Evolutionary conservation across 2,797 vertebrate genomes (phyloP), one percentile per base, ranked within the genome.

Genomic region (Lagocephalus sceleratus): DNA sequence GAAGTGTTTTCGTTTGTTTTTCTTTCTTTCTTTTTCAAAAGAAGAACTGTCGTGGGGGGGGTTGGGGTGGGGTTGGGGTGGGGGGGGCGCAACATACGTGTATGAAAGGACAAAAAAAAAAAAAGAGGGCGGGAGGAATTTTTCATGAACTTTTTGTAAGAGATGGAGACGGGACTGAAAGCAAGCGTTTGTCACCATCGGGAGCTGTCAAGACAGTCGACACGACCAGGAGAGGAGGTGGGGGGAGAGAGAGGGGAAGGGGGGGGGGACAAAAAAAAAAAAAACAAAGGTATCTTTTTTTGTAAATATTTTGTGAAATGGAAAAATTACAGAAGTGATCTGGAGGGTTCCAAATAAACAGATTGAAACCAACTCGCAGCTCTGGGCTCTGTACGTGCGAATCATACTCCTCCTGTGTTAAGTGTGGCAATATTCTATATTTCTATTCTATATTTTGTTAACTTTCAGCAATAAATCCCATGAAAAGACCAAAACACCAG

Each of bases 231-330:
- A 40, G 4, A 20, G 39, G 3, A 19, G 10, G 16, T 17, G 16
- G 11, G 38, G 38, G 16, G n/a, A n/a, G n/a, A n/a, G n/a, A n/a
- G n/a, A n/a, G n/a, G n/a, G n/a, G n/a, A n/a, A n/a, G n/a, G n/a
- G n/a, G n/a, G n/a, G n/a, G n/a, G n/a, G n/a, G 26, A 29, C 5
- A 29, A 29, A 10, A 29, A 29, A 47, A 47, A 59, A 63, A 64
- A 57, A 51, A 63, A 75, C 62, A 75, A 83, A 83, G 82, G 62
- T 78, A 81, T 88, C 80, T 87, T 85, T 82, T 87, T 90, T 89
- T 91, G 91, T 91, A 92, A 90, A 92, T 92, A 91, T 90, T 92
- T 91, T 91, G 87, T 89, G 89, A 90, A 88, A 89, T 86, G 86
- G 82, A 87, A 84, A 86, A 85, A 79, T 82, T 73, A 78, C 75